phyloP scores from a whole-genome alignment of 2,888 invertebrate genomes.

The Protonemura montana region DNA sequence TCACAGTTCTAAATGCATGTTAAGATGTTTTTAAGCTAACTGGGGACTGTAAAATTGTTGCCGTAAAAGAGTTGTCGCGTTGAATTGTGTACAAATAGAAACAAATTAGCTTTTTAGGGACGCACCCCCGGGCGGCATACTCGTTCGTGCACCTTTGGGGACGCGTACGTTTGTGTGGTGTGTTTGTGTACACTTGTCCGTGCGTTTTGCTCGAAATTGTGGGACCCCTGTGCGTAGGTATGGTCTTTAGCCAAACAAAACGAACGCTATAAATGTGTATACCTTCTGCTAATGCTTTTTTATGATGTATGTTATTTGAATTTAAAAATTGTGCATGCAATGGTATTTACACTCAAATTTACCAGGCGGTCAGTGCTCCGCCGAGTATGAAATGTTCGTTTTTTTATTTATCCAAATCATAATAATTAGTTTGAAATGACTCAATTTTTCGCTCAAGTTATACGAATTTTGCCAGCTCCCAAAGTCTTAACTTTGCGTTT shows the following conservation, averaged over 20 bases:
- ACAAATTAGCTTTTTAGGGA: not conserved
- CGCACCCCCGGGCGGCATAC: not conserved
- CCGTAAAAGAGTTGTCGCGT: not conserved
- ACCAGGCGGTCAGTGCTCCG: not conserved
- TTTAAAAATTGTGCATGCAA: not conserved
- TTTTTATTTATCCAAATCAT: not conserved
- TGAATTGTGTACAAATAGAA: not conserved
- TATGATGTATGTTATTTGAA: not conserved
- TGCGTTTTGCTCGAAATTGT: not conserved
- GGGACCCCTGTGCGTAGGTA: not conserved
- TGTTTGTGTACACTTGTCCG: not conserved
- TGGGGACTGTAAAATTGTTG: not conserved
- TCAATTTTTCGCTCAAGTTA: not conserved
- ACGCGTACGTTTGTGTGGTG: not conserved
- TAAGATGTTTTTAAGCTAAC: not conserved
- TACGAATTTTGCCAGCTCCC: not conserved
- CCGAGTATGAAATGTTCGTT: not conserved
- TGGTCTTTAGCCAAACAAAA: not conserved
- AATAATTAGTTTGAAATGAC: not conserved
- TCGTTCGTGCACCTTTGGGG: not conserved
- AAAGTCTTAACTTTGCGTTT: slow-evolving; percentile 2
- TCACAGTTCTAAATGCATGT: not conserved
- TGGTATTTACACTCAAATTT: not conserved
- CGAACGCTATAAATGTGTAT: not conserved
- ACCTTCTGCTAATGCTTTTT: not conserved